Percentiles rank a stretch among this genome's conserved stretches.
Evolutionary conservation across 2,888 invertebrate genomes (phyloP).

Genomic region (Drosophila mulleri): DNA sequence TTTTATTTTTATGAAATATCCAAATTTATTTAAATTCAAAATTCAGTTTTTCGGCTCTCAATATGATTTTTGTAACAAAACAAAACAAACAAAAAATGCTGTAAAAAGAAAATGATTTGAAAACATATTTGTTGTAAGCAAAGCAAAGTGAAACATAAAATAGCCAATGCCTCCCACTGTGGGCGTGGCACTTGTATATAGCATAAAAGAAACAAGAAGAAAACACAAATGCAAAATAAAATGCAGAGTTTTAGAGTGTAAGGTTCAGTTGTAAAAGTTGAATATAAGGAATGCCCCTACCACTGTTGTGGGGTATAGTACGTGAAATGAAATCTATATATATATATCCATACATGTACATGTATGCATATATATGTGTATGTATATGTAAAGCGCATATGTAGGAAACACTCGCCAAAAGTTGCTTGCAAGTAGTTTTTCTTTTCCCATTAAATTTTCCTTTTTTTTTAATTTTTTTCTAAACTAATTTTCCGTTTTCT

Average conservation of each 20-base stretch:
- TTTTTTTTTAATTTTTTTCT: conserved; percentile 25
- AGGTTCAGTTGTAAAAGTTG: conserved; percentile 55
- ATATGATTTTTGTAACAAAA: conserved; percentile 55
- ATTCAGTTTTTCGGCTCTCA: conserved; percentile 80
- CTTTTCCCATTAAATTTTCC: conserved; percentile 17
- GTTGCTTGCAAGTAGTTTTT: conserved; percentile 55
- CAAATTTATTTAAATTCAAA: conserved; percentile 71
- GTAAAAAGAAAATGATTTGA: conserved; percentile 53
- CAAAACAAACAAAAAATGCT: conserved; percentile 45
- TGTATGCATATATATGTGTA: conserved; percentile 1
- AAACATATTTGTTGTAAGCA: conserved; percentile 64
- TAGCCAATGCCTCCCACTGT: conserved; percentile 10
- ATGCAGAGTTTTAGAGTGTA: conserved; percentile 34
- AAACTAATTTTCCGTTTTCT: conserved; percentile 31
- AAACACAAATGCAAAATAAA: conserved; percentile 17
- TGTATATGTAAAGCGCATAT: conserved; percentile 59
- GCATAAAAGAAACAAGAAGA: background rate
- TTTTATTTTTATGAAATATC: conserved; percentile 17
- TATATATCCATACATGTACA: background rate
- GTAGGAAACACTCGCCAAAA: conserved; percentile 76
- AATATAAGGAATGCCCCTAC: conserved; percentile 42
- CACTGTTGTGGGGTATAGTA: conserved; percentile 17
- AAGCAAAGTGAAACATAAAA: conserved; percentile 7
- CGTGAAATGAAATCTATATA: conserved; percentile 13
- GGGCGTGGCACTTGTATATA: conserved; percentile 53